Evolutionary conservation across 2,888 invertebrate species (phyloP).

Genomic region (Oasisia sp.): DNA sequence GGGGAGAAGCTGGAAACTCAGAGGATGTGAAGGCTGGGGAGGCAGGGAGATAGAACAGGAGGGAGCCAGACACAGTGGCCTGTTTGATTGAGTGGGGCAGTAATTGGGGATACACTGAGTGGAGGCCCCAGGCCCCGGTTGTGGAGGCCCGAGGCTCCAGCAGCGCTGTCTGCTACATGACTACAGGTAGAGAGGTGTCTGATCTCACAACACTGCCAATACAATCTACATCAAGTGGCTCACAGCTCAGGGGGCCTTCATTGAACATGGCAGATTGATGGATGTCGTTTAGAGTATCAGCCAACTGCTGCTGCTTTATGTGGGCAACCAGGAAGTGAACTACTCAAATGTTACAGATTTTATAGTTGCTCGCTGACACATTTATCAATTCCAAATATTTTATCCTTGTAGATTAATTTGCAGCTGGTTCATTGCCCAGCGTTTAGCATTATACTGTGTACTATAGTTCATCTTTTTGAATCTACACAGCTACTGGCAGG

Average conservation of each 20-base stretch:
- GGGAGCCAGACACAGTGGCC: background rate
- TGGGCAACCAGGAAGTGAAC: background rate
- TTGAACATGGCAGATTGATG: background rate
- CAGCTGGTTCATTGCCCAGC: background rate
- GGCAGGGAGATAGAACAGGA: background rate
- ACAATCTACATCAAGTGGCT: background rate
- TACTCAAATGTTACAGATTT: background rate
- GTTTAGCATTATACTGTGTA: background rate
- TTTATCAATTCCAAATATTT: background rate
- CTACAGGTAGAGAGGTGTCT: background rate
- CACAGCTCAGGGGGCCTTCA: background rate
- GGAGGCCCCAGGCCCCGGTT: background rate
- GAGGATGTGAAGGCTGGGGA: no score
- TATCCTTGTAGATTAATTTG: background rate
- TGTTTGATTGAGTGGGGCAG: background rate
- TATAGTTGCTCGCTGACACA: background rate
- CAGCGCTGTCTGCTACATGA: background rate
- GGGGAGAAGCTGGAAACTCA: no score
- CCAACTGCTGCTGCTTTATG: background rate
- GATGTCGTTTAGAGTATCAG: background rate
- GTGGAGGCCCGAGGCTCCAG: background rate
- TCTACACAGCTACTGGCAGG: background rate
- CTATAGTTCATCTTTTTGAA: background rate
- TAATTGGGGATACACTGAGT: background rate
- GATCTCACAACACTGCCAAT: background rate